phyloP scores from a whole-genome alignment of 2,888 invertebrate species.

The Laspeyria flexula region DNA sequence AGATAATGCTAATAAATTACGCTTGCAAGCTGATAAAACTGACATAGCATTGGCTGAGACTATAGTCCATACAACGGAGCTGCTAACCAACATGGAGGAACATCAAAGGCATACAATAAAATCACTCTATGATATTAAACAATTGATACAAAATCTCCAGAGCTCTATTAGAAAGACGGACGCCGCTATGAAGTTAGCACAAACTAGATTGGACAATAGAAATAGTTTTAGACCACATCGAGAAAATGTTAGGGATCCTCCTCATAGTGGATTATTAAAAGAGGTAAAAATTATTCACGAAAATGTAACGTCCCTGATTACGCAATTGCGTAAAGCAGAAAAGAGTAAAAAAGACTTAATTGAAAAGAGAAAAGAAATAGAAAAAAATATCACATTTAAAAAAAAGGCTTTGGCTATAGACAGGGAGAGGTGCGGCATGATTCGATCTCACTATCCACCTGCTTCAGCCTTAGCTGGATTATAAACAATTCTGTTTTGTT shows the following conservation, averaged over 20 bases:
- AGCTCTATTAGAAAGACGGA: slow-evolving; percentile 91
- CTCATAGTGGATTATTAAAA: slow-evolving; percentile 91
- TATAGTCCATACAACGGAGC: slow-evolving; percentile 91
- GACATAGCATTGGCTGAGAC: slow-evolving; percentile 91
- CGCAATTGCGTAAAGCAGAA: slow-evolving; percentile 89
- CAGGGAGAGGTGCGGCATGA: slow-evolving; percentile 87
- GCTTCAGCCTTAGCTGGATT: slow-evolving; percentile 88
- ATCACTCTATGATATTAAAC: slow-evolving; percentile 92
- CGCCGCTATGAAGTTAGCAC: slow-evolving; percentile 93
- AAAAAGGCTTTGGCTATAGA: slow-evolving; percentile 89
- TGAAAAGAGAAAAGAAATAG: slow-evolving; percentile 86
- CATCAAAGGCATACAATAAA: slow-evolving; percentile 90
- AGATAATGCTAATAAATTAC: slow-evolving; percentile 92
- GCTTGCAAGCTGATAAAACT: slow-evolving; percentile 92
- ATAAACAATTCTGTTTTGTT: slow-evolving; percentile 32
- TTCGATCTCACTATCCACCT: slow-evolving; percentile 90
- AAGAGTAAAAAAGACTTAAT: slow-evolving; percentile 78
- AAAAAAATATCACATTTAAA: slow-evolving; percentile 89
- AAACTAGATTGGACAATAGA: slow-evolving; percentile 93
- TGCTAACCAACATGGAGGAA: slow-evolving; percentile 89
- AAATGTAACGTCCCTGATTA: slow-evolving; percentile 88
- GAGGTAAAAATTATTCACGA: slow-evolving; percentile 90
- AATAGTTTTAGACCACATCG: slow-evolving; percentile 90
- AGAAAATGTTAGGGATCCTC: slow-evolving; percentile 93
- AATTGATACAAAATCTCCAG: slow-evolving; percentile 89